These are phyloP conservation scores for Ctenopoma multispine DNA, from an alignment of 2,797 vertebrate genomes.

Conservation along the genomic window DNA sequence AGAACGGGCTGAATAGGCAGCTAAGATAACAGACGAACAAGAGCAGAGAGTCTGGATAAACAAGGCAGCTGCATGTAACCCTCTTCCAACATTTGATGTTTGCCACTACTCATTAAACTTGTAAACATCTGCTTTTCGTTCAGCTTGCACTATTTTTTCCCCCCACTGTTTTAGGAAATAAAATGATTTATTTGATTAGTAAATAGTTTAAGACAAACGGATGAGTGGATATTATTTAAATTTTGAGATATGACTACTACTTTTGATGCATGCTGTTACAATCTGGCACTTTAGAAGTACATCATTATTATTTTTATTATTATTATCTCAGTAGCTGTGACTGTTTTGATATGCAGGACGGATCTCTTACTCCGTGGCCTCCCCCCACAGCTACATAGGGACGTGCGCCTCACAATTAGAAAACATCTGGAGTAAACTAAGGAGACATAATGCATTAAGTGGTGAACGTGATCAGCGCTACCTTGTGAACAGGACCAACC, in stretches of 20 bases:
- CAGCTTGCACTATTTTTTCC: background rate
- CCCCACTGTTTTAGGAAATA: background rate
- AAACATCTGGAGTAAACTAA: background rate
- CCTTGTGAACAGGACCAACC: background rate
- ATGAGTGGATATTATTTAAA: background rate
- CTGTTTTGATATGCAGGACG: too few relatives aligned
- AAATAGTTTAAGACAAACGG: background rate
- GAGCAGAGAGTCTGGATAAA: conserved; percentile 33
- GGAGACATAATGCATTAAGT: background rate
- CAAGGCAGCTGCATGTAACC: background rate
- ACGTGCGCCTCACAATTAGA: background rate
- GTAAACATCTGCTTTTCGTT: conserved; percentile 27
- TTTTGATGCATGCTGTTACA: background rate
- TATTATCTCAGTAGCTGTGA: background rate
- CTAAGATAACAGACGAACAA: conserved; percentile 20
- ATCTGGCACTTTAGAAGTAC: background rate
- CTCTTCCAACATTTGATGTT: conserved; percentile 13
- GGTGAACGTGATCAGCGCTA: background rate
- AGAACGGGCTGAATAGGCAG: conserved; percentile 41
- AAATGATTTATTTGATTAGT: background rate
- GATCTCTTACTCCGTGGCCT: too few relatives aligned
- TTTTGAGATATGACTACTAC: background rate
- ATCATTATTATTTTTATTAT: too few relatives aligned
- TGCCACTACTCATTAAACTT: conserved; percentile 3
- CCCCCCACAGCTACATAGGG: too few relatives aligned